Evolutionary conservation across 1,140 invertebrate genomes (phyloP).

Genomic region (Drosophila orena): DNA sequence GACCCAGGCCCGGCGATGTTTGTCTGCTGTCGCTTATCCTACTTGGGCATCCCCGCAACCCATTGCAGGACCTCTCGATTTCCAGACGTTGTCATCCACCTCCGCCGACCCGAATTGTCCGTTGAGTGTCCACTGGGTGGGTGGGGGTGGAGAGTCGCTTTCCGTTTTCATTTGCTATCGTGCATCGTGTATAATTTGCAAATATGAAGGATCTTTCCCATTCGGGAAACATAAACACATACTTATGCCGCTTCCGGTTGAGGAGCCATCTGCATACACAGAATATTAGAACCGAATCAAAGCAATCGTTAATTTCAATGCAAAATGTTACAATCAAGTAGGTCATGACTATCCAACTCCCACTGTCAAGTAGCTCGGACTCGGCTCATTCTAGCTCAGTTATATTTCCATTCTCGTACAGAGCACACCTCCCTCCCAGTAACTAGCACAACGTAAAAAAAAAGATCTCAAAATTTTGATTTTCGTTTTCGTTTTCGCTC

Average conservation of each 20-base stretch:
- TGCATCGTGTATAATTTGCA: slow-evolving; percentile 3
- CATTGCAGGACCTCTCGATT: slow-evolving; percentile 12
- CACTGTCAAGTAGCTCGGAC: neutral
- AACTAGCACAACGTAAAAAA: no score
- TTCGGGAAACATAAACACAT: no score
- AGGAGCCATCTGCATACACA: no score
- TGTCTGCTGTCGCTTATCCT: slow-evolving; percentile 45
- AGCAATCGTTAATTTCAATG: no score
- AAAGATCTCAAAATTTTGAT: no score
- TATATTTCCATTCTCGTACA: neutral
- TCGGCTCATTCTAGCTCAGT: neutral
- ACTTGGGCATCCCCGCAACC: neutral
- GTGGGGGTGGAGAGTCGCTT: neutral
- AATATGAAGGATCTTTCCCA: slow-evolving; percentile 10
- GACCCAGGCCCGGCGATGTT: slow-evolving; percentile 30
- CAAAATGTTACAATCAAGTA: neutral
- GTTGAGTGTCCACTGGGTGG: slow-evolving; percentile 6
- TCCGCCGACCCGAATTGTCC: slow-evolving; percentile 8
- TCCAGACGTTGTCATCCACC: slow-evolving; percentile 28
- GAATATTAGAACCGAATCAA: no score
- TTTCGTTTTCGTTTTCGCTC: no score
- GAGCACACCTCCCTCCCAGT: neutral
- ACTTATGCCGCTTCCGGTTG: no score
- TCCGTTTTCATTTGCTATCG: slow-evolving; percentile 11
- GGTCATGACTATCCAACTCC: neutral